Conservation (phyloP, 2,888 invertebrate species). For the Heliconius cydno region DNA sequence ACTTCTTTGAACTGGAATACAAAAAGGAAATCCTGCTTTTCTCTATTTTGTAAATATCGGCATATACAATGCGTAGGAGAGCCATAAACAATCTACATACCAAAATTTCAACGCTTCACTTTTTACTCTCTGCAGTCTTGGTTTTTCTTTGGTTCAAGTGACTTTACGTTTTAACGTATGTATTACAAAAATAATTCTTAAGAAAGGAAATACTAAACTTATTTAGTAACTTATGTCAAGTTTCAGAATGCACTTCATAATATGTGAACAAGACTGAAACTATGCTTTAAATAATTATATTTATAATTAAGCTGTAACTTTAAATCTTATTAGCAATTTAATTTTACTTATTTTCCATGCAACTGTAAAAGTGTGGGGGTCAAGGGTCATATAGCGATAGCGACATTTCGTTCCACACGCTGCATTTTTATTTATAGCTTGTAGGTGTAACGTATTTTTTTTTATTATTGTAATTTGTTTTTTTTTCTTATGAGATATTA, state of each 20-base stretch:
- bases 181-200: background rate
- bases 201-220: background rate
- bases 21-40: background rate
- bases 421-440: conserved; percentile 9
- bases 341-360: background rate
- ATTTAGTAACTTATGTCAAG: background rate
- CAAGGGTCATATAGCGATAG: conserved; percentile 19
- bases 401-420: conserved; percentile 7
- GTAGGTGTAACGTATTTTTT: conserved; percentile 3
- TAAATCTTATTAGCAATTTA: background rate
- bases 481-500: background rate
- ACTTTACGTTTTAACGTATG: background rate
- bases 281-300: background rate
- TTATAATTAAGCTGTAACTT: background rate
- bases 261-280: background rate
- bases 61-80: background rate
- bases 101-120: background rate
- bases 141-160: background rate
- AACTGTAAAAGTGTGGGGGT: conserved; percentile 4
- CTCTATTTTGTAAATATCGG: background rate
- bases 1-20: background rate
- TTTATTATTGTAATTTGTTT: background rate
- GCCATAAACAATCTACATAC: background rate
- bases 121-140: background rate
- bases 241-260: background rate